These are phyloP conservation scores for Cephus spinipes DNA, from an alignment of 2,888 invertebrate genomes.

Conservation along the genomic window DNA sequence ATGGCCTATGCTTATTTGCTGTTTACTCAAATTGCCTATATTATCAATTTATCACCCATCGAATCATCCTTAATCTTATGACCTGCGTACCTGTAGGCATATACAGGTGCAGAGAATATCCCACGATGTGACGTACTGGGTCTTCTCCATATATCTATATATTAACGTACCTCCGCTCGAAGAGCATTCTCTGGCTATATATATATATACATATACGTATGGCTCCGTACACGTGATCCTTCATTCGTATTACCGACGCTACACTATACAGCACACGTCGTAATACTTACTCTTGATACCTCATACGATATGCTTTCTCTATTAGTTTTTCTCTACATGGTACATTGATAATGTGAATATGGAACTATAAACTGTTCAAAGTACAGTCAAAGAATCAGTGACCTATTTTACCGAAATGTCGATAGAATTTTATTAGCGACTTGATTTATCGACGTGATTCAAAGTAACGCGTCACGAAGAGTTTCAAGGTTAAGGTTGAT, in stretches of 20 bases:
- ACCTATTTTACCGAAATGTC: neutral
- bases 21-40: neutral
- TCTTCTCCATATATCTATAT: too few species aligned
- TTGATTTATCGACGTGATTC: neutral
- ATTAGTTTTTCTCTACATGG: neutral
- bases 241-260: neutral
- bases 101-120: neutral
- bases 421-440: neutral
- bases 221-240: neutral
- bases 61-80: neutral
- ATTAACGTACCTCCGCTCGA: too few species aligned
- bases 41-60: neutral
- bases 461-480: neutral
- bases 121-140: too few species aligned
- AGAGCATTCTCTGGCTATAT: neutral
- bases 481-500: neutral
- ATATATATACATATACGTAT: neutral
- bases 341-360: neutral
- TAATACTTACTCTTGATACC: neutral
- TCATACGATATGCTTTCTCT: neutral
- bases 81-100: neutral
- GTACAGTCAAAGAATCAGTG: neutral
- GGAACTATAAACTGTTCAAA: neutral
- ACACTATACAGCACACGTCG: neutral
- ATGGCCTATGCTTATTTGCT: neutral